Base-by-base conservation (phyloP, 1,140 invertebrate species). In the Mizuhopecten yessoensis region DNA sequence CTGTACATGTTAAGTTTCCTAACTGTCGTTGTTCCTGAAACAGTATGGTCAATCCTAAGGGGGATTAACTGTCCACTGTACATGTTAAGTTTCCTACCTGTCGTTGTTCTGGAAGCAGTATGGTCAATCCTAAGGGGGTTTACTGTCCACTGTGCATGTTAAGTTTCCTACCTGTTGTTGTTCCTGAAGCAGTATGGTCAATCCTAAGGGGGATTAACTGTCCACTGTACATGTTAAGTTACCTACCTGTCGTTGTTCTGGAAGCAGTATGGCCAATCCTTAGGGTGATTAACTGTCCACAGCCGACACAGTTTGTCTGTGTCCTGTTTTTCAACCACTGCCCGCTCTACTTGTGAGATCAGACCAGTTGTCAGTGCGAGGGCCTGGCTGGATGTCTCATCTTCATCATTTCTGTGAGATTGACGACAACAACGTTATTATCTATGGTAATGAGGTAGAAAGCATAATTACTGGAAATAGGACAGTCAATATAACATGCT, bases 361-460 rank as follows among this genome's bases (percentile, higher is more conserved):
- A 97, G 97, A 89, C 97, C 97, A 93, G 97, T 97, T 17, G 97
- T 97, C 49, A 98, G 96, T n/a, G 97, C 97, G 75, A 98, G 97
- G 33, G 97, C 97, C 0, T 97, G 97, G 94, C 96, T 96, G 0
- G 97, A 97, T 3, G 96, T 96, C 5, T 96, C 96, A 89, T 39
- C 36, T 96, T 93, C n/a, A 96, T 96, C n/a, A 0, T 96, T 93
- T 88, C 97, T 97, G 90, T 33, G 93, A 90, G 86, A 91, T 17
- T 34, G 36, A 5, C n/a, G n/a, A n/a, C n/a, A n/a, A n/a, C n/a
- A n/a, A n/a, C n/a, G n/a, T n/a, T n/a, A n/a, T n/a, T n/a, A n/a
- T n/a, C n/a, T n/a, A n/a, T n/a, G n/a, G n/a, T n/a, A n/a, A n/a
- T n/a, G n/a, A n/a, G n/a, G n/a, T n/a, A n/a, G 5, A 39, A 13